Conservation (phyloP, 2,888 invertebrate genomes). For the Harpalus rubripes region DNA sequence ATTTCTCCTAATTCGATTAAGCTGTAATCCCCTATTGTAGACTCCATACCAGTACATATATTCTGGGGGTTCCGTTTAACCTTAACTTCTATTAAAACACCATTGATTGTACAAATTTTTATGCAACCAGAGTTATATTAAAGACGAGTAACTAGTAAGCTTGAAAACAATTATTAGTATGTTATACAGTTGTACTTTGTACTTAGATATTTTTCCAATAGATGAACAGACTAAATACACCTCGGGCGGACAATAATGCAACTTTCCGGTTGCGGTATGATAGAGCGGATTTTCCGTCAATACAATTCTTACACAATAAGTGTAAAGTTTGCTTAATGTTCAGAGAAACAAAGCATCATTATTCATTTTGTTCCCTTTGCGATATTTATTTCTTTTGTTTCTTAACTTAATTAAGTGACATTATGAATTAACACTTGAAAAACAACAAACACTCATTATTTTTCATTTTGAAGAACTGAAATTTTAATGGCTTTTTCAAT, state of each 20-base stretch:
- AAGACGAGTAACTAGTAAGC: too few species aligned
- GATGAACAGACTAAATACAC: too few species aligned
- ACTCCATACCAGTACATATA: too few species aligned
- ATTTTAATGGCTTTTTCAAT: neutral
- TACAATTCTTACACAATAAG: neutral
- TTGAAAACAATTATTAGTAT: too few species aligned
- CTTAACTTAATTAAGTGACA: slow-evolving; percentile 30
- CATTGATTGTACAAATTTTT: too few species aligned
- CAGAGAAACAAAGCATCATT: neutral
- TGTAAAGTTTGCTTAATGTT: slow-evolving; percentile 9
- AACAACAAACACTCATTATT: slow-evolving; percentile 19
- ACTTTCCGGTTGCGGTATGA: neutral
- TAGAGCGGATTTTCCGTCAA: neutral
- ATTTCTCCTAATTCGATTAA: too few species aligned
- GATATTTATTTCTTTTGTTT: slow-evolving; percentile 44
- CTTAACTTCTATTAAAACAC: too few species aligned
- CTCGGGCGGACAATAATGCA: neutral
- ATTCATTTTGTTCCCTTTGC: slow-evolving; percentile 34
- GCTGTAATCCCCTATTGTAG: too few species aligned
- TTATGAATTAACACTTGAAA: slow-evolving; percentile 21
- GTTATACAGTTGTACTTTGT: too few species aligned
- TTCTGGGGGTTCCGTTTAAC: too few species aligned
- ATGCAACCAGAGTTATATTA: too few species aligned
- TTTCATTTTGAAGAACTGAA: neutral
- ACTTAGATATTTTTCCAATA: too few species aligned